These are phyloP conservation scores for Ptyas mucosa DNA, from an alignment of 2,113 vertebrate species.

Conservation along the genomic window DNA sequence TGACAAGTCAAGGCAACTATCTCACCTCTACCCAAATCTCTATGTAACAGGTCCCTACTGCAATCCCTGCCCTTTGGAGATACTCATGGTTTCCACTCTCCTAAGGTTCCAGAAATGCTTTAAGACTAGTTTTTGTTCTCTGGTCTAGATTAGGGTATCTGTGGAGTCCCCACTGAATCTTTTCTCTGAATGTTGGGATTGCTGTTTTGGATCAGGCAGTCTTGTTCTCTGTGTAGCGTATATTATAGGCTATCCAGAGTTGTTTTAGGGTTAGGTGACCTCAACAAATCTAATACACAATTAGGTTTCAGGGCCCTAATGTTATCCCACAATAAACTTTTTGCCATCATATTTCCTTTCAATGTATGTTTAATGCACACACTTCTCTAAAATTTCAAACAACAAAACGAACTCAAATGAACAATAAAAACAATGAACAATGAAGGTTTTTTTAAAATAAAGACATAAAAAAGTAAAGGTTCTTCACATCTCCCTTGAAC, in stretches of 20 bases:
- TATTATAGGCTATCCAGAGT: neutral
- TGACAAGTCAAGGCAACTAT: neutral
- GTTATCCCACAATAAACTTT: neutral
- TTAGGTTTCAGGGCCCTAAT: neutral
- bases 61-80: neutral
- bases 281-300: neutral
- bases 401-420: neutral
- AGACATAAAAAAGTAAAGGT: neutral
- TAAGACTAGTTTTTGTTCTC: neutral
- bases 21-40: neutral
- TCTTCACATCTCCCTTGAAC: neutral
- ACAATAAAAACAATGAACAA: neutral
- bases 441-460: neutral
- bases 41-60: neutral
- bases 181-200: neutral
- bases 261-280: neutral
- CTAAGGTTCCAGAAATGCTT: neutral
- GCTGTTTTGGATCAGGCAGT: neutral
- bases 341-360: neutral
- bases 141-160: neutral
- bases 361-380: neutral
- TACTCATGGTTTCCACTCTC: neutral
- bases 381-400: neutral
- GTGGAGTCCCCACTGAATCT: neutral
- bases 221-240: neutral